A percentile compares a stretch with the other conserved stretches of the same genome.
Evolutionary conservation across 2,797 vertebrate species (phyloP).

Genomic region (Rhinogobio ventralis): DNA sequence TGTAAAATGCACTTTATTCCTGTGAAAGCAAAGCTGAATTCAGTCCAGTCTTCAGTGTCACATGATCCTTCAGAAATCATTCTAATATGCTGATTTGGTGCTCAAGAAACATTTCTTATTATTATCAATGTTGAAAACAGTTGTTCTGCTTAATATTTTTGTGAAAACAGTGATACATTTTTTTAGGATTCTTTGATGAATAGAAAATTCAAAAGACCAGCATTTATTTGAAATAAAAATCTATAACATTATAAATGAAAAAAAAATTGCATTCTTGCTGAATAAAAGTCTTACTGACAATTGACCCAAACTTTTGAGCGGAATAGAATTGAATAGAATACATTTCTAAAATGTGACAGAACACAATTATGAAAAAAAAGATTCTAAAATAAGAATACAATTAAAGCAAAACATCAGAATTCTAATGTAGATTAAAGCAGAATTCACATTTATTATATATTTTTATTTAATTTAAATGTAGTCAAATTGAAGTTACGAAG

Average conservation of each 20-base stretch:
- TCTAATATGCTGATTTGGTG: neutral
- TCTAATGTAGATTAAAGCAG: neutral
- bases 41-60: neutral
- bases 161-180: neutral
- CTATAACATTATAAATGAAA: no score
- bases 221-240: neutral
- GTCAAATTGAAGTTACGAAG: neutral
- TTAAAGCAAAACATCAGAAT: neutral
- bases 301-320: neutral
- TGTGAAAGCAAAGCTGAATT: neutral
- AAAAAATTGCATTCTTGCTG: neutral
- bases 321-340: neutral
- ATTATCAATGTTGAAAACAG: neutral
- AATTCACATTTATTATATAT: neutral
- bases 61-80: neutral
- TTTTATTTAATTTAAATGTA: neutral
- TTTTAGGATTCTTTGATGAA: neutral
- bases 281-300: neutral
- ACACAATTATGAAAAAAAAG: neutral
- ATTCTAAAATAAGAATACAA: neutral
- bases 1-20: neutral
- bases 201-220: neutral
- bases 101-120: neutral
- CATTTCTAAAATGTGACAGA: neutral
- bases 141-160: neutral